These are phyloP conservation scores for Linnaemya vulpina DNA, from an alignment of 2,888 invertebrate species.

Conservation along the genomic window DNA sequence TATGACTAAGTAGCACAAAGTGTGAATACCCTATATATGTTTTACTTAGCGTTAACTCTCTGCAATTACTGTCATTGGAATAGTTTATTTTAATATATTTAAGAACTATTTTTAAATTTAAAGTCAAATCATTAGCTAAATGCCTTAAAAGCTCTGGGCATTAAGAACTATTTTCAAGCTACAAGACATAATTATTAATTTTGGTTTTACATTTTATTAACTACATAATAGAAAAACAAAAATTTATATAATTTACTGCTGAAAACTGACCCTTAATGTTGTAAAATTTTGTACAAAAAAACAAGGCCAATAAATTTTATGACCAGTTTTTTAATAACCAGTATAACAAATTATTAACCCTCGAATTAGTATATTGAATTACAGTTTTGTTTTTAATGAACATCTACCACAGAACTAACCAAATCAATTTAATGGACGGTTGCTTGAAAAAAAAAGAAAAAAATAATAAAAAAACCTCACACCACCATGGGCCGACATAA, in stretches of 20 bases:
- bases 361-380: slow-evolving; percentile 24
- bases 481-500: slow-evolving; percentile 9
- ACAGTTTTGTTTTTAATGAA: slow-evolving; percentile 10
- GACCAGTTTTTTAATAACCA: slow-evolving; percentile 12
- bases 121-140: too few species aligned
- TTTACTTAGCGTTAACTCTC: too few species aligned
- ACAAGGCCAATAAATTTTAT: slow-evolving; percentile 10
- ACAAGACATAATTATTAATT: too few species aligned
- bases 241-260: background rate
- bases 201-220: too few species aligned
- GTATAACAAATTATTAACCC: slow-evolving; percentile 27
- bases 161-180: too few species aligned
- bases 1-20: too few species aligned
- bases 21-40: too few species aligned
- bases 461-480: background rate
- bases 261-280: slow-evolving; percentile 13
- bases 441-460: background rate
- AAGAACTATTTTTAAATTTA: too few species aligned
- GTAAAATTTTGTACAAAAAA: background rate
- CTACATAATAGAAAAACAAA: background rate
- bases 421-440: slow-evolving; percentile 5
- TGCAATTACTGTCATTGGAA: too few species aligned
- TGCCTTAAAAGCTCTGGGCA: too few species aligned
- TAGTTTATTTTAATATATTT: too few species aligned
- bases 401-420: slow-evolving; percentile 25